Conservation (phyloP, 2,888 invertebrate species). For the Ichneumoninae sp. region DNA sequence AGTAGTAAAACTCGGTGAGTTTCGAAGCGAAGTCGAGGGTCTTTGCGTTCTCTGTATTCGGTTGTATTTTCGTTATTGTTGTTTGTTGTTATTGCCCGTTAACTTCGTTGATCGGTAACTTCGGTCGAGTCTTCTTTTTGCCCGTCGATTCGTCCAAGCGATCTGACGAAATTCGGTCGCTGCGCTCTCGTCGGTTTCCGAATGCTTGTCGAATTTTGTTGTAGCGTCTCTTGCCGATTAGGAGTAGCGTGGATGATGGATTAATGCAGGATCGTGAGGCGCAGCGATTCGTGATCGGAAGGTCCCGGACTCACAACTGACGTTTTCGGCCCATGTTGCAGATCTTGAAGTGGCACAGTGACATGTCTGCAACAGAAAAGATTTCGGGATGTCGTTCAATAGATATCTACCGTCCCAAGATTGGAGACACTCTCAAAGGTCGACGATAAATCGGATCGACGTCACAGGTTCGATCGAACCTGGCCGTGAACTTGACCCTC, state of each 20-base stretch:
- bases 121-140: neutral
- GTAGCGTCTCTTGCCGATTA: constrained; percentile 8
- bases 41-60: neutral
- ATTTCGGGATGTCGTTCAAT: constrained; percentile 17
- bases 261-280: constrained; percentile 29
- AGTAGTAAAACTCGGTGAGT: constrained; percentile 11
- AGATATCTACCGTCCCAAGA: neutral
- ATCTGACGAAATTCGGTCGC: neutral
- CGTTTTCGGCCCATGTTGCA: constrained; percentile 89
- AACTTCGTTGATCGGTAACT: neutral
- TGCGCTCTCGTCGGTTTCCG: constrained; percentile 4
- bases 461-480: neutral
- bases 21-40: neutral
- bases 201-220: constrained; percentile 8
- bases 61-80: neutral
- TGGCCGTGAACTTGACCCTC: neutral
- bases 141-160: neutral
- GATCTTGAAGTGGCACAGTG: constrained; percentile 89
- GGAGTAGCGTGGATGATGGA: constrained; percentile 22
- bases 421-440: neutral
- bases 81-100: neutral
- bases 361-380: constrained; percentile 86
- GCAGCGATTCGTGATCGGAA: constrained; percentile 27
- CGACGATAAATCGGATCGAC: constrained; percentile 30
- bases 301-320: constrained; percentile 72